Evolutionary conservation across 1,140 invertebrate genomes (phyloP).

Genomic region (Drosophila persimilis): DNA sequence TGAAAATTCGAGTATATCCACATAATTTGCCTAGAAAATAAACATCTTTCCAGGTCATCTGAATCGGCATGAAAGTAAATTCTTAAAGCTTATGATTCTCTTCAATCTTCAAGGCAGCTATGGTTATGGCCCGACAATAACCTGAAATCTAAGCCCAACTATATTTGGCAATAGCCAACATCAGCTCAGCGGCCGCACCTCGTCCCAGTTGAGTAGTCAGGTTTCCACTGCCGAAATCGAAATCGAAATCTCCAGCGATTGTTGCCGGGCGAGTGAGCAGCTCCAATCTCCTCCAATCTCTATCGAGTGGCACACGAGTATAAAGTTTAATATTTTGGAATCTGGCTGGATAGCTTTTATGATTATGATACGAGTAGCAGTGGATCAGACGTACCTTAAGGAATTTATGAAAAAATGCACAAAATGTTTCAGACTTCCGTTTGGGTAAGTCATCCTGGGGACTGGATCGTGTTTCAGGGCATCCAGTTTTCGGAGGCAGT

Average conservation of each 20-base stretch:
- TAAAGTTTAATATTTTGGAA: conserved; percentile 54
- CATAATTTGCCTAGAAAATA: neutral
- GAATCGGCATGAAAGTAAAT: conserved; percentile 12
- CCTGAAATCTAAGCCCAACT: conserved; percentile 44
- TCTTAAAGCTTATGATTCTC: neutral
- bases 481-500: conserved; percentile 22
- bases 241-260: conserved; percentile 28
- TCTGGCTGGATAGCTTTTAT: conserved; percentile 38
- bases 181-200: conserved; percentile 32
- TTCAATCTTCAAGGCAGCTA: conserved; percentile 23
- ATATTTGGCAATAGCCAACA: conserved; percentile 41
- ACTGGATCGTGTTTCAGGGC: conserved; percentile 28
- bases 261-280: conserved; percentile 51
- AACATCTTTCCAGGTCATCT: conserved; percentile 18
- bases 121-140: conserved; percentile 23
- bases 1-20: too few relatives aligned
- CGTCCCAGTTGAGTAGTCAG: conserved; percentile 44
- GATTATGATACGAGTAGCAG: conserved; percentile 3
- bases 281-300: conserved; percentile 5
- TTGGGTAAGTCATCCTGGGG: conserved; percentile 51
- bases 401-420: conserved; percentile 35
- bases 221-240: conserved; percentile 15
- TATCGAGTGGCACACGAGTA: conserved; percentile 51
- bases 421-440: conserved; percentile 64
- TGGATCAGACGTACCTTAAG: conserved; percentile 2